These are phyloP conservation scores for Neogale vison DNA, from an alignment of 2,113 vertebrate genomes.

Conservation along the genomic window DNA sequence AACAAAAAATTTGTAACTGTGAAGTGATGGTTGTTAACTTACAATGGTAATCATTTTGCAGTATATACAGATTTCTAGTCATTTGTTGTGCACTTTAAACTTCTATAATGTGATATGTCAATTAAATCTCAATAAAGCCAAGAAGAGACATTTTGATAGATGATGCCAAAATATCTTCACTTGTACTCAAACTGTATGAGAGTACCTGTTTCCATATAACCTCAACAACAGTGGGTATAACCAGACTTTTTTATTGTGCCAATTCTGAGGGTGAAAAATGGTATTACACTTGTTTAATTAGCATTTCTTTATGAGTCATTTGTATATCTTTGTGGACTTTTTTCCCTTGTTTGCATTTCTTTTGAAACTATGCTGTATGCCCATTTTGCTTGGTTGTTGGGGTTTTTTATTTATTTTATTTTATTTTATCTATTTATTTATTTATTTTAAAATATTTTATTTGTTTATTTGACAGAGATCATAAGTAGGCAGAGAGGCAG, in stretches of 20 bases:
- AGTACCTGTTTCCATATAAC: neutral
- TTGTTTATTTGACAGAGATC: too few relatives aligned
- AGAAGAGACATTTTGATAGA: neutral
- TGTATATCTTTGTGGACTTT: neutral
- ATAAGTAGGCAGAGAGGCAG: too few relatives aligned
- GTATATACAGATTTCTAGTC: neutral
- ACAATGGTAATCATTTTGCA: neutral
- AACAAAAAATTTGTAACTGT: neutral
- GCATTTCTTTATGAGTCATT: constrained; percentile 23
- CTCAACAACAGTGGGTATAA: neutral
- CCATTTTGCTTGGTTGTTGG: neutral
- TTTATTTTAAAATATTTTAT: too few relatives aligned
- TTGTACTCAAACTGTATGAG: neutral
- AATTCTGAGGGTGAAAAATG: constrained; percentile 44
- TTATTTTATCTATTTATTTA: too few relatives aligned
- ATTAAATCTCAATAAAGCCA: neutral
- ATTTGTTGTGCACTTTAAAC: neutral
- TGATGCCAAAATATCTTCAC: neutral
- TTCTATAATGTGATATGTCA: neutral
- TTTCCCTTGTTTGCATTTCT: neutral
- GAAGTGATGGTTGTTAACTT: neutral
- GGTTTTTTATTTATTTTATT: neutral
- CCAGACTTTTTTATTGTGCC: neutral
- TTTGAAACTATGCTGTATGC: neutral
- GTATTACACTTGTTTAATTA: neutral